Evolutionary conservation across 2,888 invertebrate species (phyloP).

Genomic region (Rhamnusium bicolor): DNA sequence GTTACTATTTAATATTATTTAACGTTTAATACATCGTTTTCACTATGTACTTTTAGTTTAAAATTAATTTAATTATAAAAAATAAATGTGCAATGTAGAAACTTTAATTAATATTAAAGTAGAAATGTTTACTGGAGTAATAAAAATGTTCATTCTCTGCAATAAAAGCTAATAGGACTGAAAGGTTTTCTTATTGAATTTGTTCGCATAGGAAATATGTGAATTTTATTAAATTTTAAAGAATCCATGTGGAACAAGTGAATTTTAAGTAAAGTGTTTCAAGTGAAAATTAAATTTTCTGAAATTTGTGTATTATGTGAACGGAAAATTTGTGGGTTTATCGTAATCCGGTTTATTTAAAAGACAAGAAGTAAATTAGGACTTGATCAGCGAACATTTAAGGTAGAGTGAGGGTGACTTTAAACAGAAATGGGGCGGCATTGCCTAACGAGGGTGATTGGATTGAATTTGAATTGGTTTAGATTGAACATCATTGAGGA

Average conservation of each 20-base stretch:
- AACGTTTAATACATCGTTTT: no score
- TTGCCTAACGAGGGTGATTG: slow-evolving; percentile 69
- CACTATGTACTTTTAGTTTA: not conserved
- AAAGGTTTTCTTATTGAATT: slow-evolving; percentile 63
- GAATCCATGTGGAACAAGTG: slow-evolving; percentile 62
- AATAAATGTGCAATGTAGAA: not conserved
- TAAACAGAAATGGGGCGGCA: slow-evolving; percentile 68
- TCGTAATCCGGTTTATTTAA: slow-evolving; percentile 68
- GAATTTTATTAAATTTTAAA: slow-evolving; percentile 65
- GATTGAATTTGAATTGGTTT: slow-evolving; percentile 70
- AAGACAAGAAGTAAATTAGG: slow-evolving; percentile 70
- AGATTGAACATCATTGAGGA: slow-evolving; percentile 69
- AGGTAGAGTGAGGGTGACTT: slow-evolving; percentile 64
- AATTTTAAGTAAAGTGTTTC: slow-evolving; percentile 49
- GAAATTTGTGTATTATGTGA: slow-evolving; percentile 32
- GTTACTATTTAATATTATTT: no score
- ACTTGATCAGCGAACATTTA: slow-evolving; percentile 69
- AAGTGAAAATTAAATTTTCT: slow-evolving; percentile 44
- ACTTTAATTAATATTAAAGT: slow-evolving; percentile 17
- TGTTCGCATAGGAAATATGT: slow-evolving; percentile 60
- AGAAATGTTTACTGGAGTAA: slow-evolving; percentile 54
- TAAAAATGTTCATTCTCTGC: slow-evolving; percentile 58
- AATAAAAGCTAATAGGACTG: slow-evolving; percentile 64
- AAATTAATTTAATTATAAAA: not conserved
- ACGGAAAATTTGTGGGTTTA: slow-evolving; percentile 38